These are phyloP conservation scores for Cryptotermes secundus DNA, from an alignment of 1,140 invertebrate genomes.

Conservation along the genomic window DNA sequence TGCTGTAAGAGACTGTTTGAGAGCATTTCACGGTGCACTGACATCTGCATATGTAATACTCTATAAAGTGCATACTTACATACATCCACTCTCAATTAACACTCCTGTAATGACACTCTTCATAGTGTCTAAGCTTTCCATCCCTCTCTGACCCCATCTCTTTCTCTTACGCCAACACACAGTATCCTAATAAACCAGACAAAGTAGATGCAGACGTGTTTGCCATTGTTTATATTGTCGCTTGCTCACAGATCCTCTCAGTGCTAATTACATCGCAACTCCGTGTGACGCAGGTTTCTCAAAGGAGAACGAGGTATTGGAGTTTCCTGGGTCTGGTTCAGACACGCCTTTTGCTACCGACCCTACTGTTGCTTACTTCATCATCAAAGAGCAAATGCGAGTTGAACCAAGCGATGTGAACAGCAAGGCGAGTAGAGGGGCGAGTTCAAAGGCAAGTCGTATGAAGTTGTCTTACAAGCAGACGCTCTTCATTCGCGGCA, in stretches of 20 bases:
- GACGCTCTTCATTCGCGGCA: too few species aligned
- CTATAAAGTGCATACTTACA: too few species aligned
- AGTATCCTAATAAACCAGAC: neutral
- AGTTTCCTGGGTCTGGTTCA: neutral
- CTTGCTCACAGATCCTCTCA: neutral
- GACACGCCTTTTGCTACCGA: neutral
- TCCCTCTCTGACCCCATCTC: neutral
- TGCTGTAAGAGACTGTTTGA: too few species aligned
- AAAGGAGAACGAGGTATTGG: neutral
- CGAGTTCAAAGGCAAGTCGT: neutral
- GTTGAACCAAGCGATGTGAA: too few species aligned
- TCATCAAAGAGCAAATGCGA: neutral
- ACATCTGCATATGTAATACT: too few species aligned
- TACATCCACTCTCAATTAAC: too few species aligned
- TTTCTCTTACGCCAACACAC: neutral
- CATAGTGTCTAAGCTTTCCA: neutral
- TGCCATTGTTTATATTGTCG: conserved; percentile 16
- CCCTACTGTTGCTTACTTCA: neutral
- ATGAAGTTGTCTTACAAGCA: neutral
- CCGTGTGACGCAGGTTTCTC: neutral
- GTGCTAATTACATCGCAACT: neutral
- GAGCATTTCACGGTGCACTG: too few species aligned
- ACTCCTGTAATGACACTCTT: too few species aligned
- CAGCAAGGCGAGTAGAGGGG: neutral
- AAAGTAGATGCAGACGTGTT: neutral